Percentiles rank a stretch among this genome's conserved stretches.
phyloP scores from a whole-genome alignment of 2,797 vertebrate genomes.

The Pelochelys cantorii region DNA sequence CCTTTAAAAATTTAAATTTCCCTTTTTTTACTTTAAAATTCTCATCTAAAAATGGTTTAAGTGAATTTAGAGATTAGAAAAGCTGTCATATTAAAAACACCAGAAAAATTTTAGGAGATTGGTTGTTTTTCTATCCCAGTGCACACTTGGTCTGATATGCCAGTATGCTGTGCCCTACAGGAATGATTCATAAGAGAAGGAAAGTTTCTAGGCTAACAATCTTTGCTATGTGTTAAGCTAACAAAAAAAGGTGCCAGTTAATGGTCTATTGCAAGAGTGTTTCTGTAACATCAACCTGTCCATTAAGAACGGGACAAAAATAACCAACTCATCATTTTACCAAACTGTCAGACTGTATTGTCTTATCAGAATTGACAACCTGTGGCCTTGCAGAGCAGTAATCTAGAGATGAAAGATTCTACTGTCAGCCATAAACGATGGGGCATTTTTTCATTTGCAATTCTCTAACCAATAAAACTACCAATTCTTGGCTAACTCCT shows the following conservation, averaged over 20 bases:
- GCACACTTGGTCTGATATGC: rapidly evolving
- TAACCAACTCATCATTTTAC: background rate
- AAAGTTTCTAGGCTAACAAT: background rate
- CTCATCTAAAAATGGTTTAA: background rate
- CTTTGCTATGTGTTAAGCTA: background rate
- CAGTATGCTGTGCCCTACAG: rapidly evolving
- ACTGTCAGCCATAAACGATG: background rate
- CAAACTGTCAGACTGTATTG: background rate
- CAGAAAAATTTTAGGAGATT: background rate
- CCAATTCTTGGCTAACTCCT: background rate
- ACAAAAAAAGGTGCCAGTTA: background rate
- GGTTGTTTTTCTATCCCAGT: background rate
- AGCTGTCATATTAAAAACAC: background rate
- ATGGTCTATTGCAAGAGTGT: no score
- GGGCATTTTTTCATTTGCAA: background rate
- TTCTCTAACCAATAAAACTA: background rate
- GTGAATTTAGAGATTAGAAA: background rate
- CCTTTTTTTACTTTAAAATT: background rate
- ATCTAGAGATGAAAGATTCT: background rate
- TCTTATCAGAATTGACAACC: background rate
- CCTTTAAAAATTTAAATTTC: background rate
- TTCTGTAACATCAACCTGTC: background rate
- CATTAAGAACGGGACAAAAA: rapidly evolving
- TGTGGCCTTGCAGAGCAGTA: background rate
- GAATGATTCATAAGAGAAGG: background rate